Evolutionary conservation across 2,113 vertebrate species (phyloP).

Genomic region (Aramus guarauna): DNA sequence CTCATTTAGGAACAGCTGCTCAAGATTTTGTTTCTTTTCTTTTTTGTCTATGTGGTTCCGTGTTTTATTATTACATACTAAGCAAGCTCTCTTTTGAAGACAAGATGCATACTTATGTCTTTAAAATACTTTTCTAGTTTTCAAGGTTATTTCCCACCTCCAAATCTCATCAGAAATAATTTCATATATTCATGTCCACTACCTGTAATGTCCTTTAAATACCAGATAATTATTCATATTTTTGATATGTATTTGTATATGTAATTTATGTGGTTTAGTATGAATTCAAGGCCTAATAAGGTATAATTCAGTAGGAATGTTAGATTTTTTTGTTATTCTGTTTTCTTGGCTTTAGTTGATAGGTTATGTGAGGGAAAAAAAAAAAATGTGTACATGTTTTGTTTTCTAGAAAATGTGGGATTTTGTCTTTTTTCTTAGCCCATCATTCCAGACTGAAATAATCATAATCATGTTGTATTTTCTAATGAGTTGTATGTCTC

Average conservation of each 20-base stretch:
- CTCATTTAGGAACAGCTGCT: neutral
- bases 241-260: neutral
- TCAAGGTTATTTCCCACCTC: neutral
- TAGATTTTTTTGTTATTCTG: neutral
- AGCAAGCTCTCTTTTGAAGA: constrained; percentile 3
- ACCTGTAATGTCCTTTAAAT: neutral
- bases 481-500: neutral
- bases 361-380: neutral
- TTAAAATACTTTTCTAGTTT: neutral
- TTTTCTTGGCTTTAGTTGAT: neutral
- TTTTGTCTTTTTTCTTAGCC: neutral
- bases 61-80: neutral
- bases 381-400: neutral
- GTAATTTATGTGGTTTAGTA: neutral
- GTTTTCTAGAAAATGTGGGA: neutral
- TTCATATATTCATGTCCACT: neutral
- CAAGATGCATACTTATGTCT: neutral
- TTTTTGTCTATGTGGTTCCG: neutral
- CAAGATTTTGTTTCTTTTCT: neutral
- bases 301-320: neutral
- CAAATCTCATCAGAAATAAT: neutral
- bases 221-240: neutral
- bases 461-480: neutral
- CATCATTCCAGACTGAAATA: neutral
- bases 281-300: neutral